phyloP scores from a whole-genome alignment of 2,888 invertebrate species.

The Crepidodera aurea region DNA sequence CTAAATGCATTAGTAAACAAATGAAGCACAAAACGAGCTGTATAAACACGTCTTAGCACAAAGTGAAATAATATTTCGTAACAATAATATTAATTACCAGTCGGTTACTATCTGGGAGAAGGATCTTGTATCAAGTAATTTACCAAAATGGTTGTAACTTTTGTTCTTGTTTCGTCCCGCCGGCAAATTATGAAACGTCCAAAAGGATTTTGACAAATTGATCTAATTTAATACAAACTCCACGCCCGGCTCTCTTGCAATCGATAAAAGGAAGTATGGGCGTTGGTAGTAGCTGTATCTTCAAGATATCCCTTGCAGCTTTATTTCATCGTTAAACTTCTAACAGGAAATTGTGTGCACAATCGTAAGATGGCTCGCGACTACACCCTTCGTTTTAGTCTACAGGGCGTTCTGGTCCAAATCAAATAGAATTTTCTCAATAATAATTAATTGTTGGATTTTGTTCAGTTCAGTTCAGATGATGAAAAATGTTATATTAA shows the following conservation, averaged over 20 bases:
- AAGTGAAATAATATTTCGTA: constrained; percentile 19
- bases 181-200: constrained; percentile 51
- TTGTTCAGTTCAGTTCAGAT: too few species aligned
- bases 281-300: constrained; percentile 27
- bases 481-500: too few species aligned
- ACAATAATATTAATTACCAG: constrained; percentile 45
- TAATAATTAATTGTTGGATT: too few species aligned
- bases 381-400: too few species aligned
- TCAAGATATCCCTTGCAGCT: constrained; percentile 28
- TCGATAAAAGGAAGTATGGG: constrained; percentile 41
- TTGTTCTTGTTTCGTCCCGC: constrained; percentile 45
- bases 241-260: constrained; percentile 40
- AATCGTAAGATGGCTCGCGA: not conserved
- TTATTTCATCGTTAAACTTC: constrained; percentile 13
- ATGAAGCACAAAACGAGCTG: not conserved
- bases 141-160: constrained; percentile 48
- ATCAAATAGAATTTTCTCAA: too few species aligned
- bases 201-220: constrained; percentile 54
- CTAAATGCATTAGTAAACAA: too few species aligned
- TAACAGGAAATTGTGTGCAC: too few species aligned
- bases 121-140: constrained; percentile 49
- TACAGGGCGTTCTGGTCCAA: too few species aligned
- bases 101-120: constrained; percentile 40
- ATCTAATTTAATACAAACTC: constrained; percentile 52
- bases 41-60: constrained; percentile 3